Evolutionary conservation across 2,888 invertebrate genomes (phyloP), one percentile per base, ranked within the genome.

Genomic region (Drepana falcataria): DNA sequence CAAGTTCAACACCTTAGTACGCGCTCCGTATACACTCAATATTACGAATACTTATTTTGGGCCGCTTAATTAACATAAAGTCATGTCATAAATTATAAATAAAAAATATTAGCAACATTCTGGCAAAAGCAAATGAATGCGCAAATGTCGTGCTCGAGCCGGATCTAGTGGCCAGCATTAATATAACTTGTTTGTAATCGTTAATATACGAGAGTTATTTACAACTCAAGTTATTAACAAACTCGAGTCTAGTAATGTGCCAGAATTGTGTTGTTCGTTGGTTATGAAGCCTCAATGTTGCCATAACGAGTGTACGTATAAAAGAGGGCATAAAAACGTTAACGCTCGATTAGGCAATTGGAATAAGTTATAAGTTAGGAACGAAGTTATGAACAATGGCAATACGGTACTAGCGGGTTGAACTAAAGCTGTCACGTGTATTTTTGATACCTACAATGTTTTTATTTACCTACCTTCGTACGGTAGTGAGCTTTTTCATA

Each of bases 271-370:
- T 35, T 41, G 34, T 49, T 37, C 6, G 40, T 6, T 51, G 2
- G 49, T 68, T 62, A 61, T 61, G 61, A 64, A 59, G 63, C 55
- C 40, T 58, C 55, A 59, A 63, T 58, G 65, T 58, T 64, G 57
- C 55, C 58, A 55, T 64, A 65, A 66, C 61, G 56, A 58, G 53
- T 58, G 56, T 57, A 62, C 52, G 52, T 58, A 60, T 62, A 65
- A 65, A 61, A 57, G 52, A 60, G 59, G 56, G 63, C 59, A 57
- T 58, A 60, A 61, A 59, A 61, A 59, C 60, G 58, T 58, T 47
- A 53, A 54, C 51, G 57, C 52, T 49, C 49, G 57, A 60, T 64
- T 61, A 56, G 37, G 59, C 58, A 61, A 62, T 53, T 37, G 47
- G 44, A 41, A 41, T n/a, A 47, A 35, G 56, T 49, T 53, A 37